phyloP scores from a whole-genome alignment of 2,888 invertebrate species.

The Amorpha juglandis region DNA sequence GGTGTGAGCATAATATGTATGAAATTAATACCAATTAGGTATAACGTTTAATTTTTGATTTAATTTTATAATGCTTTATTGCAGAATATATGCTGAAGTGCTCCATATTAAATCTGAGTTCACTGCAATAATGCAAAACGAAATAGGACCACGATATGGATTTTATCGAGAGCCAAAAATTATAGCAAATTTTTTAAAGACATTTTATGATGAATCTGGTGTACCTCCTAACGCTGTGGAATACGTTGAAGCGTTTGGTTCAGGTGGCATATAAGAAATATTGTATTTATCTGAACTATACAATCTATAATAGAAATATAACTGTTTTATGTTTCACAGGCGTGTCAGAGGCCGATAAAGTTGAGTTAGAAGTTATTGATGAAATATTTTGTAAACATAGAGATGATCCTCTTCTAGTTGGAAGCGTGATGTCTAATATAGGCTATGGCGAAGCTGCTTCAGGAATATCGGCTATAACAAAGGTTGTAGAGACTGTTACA shows the following conservation, averaged over 20 bases:
- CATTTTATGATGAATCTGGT: slow-evolving; percentile 82
- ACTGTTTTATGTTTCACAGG: slow-evolving; percentile 37
- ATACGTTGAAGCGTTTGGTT: slow-evolving; percentile 88
- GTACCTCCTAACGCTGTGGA: slow-evolving; percentile 82
- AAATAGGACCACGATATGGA: slow-evolving; percentile 43
- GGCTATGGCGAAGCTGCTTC: slow-evolving; percentile 63
- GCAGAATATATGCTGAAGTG: slow-evolving; percentile 53
- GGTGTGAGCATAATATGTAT: too few species aligned
- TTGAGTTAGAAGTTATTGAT: slow-evolving; percentile 85
- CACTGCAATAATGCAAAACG: slow-evolving; percentile 32
- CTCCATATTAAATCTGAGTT: slow-evolving; percentile 48
- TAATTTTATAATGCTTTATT: slow-evolving; percentile 19
- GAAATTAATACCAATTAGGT: too few species aligned
- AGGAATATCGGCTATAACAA: slow-evolving; percentile 82
- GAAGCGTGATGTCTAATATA: slow-evolving; percentile 67
- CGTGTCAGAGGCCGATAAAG: slow-evolving; percentile 84
- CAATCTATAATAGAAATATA: too few species aligned
- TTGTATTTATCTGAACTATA: not conserved
- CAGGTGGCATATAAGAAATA: slow-evolving; percentile 63
- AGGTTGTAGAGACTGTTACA: slow-evolving; percentile 55
- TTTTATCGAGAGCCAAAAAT: slow-evolving; percentile 43
- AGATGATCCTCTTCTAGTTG: slow-evolving; percentile 83
- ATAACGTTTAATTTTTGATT: too few species aligned
- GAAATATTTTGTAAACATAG: slow-evolving; percentile 81
- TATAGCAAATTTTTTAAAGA: slow-evolving; percentile 45